Evolutionary conservation across 2,113 vertebrate genomes (phyloP).

Genomic region (Corythornis madagascariensis): DNA sequence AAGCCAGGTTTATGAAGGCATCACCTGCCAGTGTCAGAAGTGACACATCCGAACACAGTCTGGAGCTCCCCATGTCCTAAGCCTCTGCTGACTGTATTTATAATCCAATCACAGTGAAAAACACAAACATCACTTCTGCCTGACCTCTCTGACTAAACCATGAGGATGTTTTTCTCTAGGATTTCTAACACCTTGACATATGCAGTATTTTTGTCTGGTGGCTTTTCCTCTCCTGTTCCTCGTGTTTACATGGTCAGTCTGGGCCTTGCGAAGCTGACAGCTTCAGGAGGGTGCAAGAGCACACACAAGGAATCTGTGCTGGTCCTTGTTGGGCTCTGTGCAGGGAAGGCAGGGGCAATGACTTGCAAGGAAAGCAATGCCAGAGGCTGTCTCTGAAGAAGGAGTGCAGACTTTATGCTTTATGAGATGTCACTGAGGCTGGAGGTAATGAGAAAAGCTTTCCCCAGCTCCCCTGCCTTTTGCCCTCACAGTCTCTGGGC

Average conservation of each 20-base stretch:
- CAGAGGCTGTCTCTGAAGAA: not conserved
- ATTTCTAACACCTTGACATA: not conserved
- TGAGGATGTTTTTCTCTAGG: not conserved
- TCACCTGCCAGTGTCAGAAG: not conserved
- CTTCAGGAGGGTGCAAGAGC: not conserved
- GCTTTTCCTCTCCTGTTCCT: not conserved
- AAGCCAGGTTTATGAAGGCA: not conserved
- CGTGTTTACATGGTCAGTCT: not conserved
- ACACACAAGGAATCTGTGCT: not conserved
- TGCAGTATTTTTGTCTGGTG: not conserved
- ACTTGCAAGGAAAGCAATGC: not conserved
- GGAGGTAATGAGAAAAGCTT: conserved; percentile 11
- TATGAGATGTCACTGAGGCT: not conserved
- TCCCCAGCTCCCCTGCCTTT: not conserved
- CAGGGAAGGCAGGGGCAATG: not conserved
- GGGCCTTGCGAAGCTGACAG: not conserved
- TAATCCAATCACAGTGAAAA: conserved; percentile 39
- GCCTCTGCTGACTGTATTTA: conserved; percentile 30
- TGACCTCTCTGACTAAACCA: conserved; percentile 2
- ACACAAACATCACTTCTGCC: not conserved
- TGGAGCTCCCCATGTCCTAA: not conserved
- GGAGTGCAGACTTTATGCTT: not conserved
- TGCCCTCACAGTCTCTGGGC: not conserved
- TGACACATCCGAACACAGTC: not conserved
- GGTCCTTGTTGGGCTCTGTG: not conserved